Evolutionary conservation across 2,113 vertebrate genomes (phyloP), one percentile per base, ranked within the genome.

Genomic region (Psophia crepitans): DNA sequence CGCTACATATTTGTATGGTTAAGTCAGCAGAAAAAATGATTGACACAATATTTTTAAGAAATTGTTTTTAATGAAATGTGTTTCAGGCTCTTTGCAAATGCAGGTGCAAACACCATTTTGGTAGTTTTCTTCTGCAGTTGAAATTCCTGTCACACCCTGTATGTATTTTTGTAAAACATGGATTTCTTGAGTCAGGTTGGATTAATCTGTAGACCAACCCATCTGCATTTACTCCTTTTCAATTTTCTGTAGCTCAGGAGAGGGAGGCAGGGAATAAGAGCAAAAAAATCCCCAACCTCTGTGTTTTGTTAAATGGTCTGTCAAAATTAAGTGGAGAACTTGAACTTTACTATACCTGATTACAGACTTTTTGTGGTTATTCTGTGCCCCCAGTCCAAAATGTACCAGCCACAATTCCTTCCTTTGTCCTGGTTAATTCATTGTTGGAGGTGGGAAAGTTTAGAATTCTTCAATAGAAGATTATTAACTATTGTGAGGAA

Each of bases 1-100:
- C 79, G 49, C 74, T 89, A 30, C 53, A 92, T 89, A 82, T 32
- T 94, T 87, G 37, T 90, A 8, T 43, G 35, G 53, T 89, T 79
- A 84, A 65, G 84, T 96, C 89, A 87, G 61, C 77, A 84, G 61
- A 84, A 95, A 79, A 94, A 82, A n/a, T 35, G 6, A 82, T 78
- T 77, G 76, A 23, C 27, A 43, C 75, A 51, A 33, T 86, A 53
- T 84, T 95, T 94, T 82, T 9, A 53, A 53, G 8, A 53, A 51
- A 51, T 51, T 28, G 16, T 53, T 8, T 27, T 12, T 76, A 57
- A 71, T 83, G 37, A 75, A 84, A 86, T 39, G 35, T 41, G 44
- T 92, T 93, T 84, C 61, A 69, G 89, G 57, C 57, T 84, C 51
- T 79, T 68, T 64, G 57, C 69, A 79, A 82, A 78, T 64, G 71